phyloP scores from a whole-genome alignment of 92 coral and sea anemone species.

The Galaxea fascicularis region DNA sequence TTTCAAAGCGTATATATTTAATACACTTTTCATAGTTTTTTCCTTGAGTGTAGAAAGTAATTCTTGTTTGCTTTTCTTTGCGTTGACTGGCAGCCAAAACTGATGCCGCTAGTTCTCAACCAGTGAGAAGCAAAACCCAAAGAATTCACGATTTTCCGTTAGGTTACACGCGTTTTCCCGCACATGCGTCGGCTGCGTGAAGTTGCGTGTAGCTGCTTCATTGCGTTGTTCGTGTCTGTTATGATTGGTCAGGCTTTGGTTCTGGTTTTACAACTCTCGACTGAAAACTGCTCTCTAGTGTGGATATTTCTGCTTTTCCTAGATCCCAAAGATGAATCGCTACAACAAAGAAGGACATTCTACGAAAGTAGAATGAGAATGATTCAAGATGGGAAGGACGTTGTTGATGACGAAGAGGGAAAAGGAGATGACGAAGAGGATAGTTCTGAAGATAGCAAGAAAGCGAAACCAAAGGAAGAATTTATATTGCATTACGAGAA shows the following conservation, averaged over 20 bases:
- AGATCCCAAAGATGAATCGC: slow-evolving; percentile 31
- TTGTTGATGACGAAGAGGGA: slow-evolving; percentile 18
- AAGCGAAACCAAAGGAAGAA: slow-evolving; percentile 47
- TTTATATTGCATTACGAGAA: slow-evolving; percentile 77
- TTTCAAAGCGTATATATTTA: no score
- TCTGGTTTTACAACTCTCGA: not conserved
- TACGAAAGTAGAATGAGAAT: slow-evolving; percentile 16
- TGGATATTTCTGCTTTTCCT: not conserved
- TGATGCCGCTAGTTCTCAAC: not conserved
- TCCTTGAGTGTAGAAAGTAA: no score
- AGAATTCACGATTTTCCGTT: no score
- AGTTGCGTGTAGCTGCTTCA: not conserved
- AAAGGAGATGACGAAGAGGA: slow-evolving; percentile 5
- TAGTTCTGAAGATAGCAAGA: not conserved
- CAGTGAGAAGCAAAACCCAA: no score
- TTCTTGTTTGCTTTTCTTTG: no score
- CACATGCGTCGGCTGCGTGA: not conserved
- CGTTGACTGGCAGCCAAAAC: not conserved
- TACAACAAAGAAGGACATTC: slow-evolving; percentile 15
- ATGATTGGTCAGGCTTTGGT: not conserved
- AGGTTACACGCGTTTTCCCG: not conserved
- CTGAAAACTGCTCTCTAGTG: not conserved
- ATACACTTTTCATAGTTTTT: no score
- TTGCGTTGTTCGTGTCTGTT: not conserved
- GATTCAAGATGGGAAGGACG: slow-evolving; percentile 14